These are phyloP conservation scores for Episyrphus balteatus DNA, from an alignment of 1,140 invertebrate genomes.

Conservation along the genomic window DNA sequence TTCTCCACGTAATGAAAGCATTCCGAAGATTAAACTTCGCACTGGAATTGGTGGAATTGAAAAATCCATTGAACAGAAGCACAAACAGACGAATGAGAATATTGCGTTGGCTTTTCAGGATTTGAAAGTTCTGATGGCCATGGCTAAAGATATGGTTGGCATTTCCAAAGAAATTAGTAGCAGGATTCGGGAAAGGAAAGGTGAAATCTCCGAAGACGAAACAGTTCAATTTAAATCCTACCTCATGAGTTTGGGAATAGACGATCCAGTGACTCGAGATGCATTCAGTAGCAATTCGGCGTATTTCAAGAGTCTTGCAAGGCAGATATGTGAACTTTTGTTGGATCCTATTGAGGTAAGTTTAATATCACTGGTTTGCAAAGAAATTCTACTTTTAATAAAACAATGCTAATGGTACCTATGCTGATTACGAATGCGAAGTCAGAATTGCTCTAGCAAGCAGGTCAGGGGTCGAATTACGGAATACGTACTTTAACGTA, in stretches of 20 bases:
- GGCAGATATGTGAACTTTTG: constrained; percentile 74
- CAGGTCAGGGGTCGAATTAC: too few species aligned
- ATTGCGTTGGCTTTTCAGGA: constrained; percentile 93
- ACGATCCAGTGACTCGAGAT: constrained; percentile 91
- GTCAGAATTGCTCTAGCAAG: too few species aligned
- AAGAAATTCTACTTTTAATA: too few species aligned
- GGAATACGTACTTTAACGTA: neutral
- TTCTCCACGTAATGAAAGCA: constrained; percentile 16
- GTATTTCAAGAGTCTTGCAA: constrained; percentile 79
- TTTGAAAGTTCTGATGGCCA: constrained; percentile 84
- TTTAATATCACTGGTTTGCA: neutral
- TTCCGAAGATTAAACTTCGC: constrained; percentile 53
- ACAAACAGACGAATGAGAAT: constrained; percentile 80
- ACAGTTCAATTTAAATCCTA: constrained; percentile 93
- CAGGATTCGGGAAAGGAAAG: constrained; percentile 90
- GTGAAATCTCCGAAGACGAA: constrained; percentile 95
- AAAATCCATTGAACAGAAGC: constrained; percentile 77
- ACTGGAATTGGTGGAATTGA: constrained; percentile 95
- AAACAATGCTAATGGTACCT: too few species aligned
- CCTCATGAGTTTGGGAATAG: constrained; percentile 90
- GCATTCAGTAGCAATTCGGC: constrained; percentile 75
- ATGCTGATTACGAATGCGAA: too few species aligned
- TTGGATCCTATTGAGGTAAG: constrained; percentile 67
- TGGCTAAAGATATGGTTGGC: constrained; percentile 94
- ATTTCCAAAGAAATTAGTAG: constrained; percentile 85